Conservation (phyloP, 2,113 vertebrate species). For the Xiphophorus maculatus region DNA sequence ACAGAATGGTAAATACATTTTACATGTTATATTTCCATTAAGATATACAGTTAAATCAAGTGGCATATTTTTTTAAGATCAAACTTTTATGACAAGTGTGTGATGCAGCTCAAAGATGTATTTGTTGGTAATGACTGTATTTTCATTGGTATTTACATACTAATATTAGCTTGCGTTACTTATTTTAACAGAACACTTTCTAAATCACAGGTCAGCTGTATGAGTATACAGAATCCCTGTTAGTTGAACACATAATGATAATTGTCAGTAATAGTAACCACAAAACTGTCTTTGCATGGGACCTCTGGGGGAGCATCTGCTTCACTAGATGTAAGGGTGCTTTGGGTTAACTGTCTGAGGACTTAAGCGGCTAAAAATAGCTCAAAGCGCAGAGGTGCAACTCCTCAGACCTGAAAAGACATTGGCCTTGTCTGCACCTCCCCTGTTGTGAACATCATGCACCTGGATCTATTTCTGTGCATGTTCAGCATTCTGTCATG, state of each 20-base stretch:
- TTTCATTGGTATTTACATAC: neutral
- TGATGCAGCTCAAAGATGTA: neutral
- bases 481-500: conserved; percentile 12
- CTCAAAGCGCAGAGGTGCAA: conserved; percentile 47
- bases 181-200: too few species aligned
- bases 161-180: neutral
- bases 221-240: neutral
- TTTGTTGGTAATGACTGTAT: neutral
- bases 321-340: conserved; percentile 41
- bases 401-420: conserved; percentile 53
- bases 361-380: conserved; percentile 64
- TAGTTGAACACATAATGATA: neutral
- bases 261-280: neutral
- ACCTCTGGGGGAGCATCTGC: neutral
- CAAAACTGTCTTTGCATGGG: neutral
- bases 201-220: neutral
- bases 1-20: conserved; percentile 1
- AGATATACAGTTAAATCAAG: neutral
- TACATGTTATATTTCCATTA: conserved; percentile 4
- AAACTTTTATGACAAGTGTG: neutral
- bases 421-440: conserved; percentile 58
- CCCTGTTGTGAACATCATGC: conserved; percentile 48
- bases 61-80: neutral
- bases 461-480: conserved; percentile 43
- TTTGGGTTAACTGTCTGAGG: conserved; percentile 63